phyloP scores from a whole-genome alignment of 2,113 vertebrate species.

The Scatophagus argus region DNA sequence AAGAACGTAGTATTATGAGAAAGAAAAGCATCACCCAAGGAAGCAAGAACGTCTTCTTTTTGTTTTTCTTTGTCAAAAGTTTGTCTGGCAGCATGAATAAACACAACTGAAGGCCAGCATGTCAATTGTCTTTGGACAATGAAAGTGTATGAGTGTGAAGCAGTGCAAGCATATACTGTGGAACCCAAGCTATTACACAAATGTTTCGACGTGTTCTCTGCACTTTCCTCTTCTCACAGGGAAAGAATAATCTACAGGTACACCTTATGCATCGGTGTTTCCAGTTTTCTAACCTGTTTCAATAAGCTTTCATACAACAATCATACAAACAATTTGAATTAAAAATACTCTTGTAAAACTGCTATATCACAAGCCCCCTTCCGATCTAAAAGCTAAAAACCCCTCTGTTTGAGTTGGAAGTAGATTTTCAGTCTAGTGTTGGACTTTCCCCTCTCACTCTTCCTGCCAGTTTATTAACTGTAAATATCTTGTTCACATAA shows the following conservation, averaged over 20 bases:
- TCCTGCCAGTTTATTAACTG: neutral
- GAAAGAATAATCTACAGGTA: neutral
- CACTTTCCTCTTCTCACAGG: neutral
- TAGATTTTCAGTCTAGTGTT: neutral
- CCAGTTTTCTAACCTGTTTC: too few species aligned
- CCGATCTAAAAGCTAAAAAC: neutral
- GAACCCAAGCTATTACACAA: neutral
- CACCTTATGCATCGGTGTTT: neutral
- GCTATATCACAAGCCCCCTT: neutral
- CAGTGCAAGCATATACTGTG: neutral
- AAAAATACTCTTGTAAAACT: neutral
- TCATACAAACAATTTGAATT: neutral
- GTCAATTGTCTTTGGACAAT: constrained; percentile 1
- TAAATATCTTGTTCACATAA: constrained; percentile 13
- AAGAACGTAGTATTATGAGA: constrained; percentile 8
- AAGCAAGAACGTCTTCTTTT: neutral
- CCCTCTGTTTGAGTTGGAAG: neutral
- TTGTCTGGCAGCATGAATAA: neutral
- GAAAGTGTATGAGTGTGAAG: neutral
- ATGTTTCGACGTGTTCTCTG: neutral
- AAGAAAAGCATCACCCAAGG: neutral
- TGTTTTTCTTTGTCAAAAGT: neutral
- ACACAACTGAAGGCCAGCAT: constrained; percentile 17
- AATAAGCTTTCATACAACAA: neutral
- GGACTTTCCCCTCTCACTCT: neutral